phyloP scores from a whole-genome alignment of 2,888 invertebrate species.

The Nymphalis c-album region DNA sequence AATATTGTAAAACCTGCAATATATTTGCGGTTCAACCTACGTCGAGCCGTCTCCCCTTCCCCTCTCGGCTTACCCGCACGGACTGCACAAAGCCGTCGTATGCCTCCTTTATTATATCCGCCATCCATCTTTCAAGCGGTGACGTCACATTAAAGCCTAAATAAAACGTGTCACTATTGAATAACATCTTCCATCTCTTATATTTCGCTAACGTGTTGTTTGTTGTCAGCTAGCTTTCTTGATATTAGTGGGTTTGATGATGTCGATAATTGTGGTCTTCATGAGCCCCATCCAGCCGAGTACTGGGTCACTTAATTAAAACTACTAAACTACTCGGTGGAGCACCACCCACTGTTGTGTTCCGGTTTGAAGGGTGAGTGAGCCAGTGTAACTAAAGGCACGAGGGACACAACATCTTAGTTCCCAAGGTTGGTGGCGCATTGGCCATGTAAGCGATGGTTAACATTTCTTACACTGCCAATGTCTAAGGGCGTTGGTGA shows the following conservation, averaged over 20 bases:
- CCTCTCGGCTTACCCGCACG: background rate
- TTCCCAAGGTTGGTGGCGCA: no score
- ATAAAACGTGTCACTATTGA: constrained; percentile 44
- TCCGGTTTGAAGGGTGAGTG: no score
- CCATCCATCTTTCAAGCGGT: constrained; percentile 55
- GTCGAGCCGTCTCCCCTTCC: background rate
- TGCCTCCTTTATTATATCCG: constrained; percentile 55
- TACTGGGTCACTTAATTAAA: background rate
- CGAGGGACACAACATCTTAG: no score
- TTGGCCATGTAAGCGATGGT: no score
- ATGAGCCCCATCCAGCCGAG: no score
- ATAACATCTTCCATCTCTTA: constrained; percentile 5
- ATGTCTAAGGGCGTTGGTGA: no score
- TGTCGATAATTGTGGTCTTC: background rate
- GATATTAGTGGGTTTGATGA: background rate
- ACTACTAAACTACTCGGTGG: no score
- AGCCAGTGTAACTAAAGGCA: no score
- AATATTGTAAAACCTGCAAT: background rate
- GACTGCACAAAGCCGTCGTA: constrained; percentile 48
- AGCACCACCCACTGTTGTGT: no score
- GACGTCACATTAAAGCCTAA: constrained; percentile 57
- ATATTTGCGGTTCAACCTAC: no score
- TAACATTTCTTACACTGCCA: no score
- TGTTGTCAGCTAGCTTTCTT: background rate
- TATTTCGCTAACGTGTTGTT: constrained; percentile 1